A percentile compares a stretch with the other conserved stretches of the same genome.
Conservation (phyloP, 2,113 vertebrate species). For the Amazona guildingii region DNA sequence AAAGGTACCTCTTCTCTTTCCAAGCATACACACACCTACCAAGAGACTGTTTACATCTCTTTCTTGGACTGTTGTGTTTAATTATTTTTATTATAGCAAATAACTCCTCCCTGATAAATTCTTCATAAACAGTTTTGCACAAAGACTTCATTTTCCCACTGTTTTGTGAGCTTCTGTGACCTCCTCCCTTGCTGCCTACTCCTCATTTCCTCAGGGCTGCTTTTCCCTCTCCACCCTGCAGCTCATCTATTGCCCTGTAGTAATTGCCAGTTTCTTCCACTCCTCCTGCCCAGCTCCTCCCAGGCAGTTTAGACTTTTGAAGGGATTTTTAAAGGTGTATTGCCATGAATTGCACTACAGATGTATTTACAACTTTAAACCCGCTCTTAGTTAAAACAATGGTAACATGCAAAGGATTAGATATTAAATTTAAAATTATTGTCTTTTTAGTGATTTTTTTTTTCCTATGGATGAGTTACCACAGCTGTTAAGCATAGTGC, state of each 20-base stretch:
- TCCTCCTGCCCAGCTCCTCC: not conserved
- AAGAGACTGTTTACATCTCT: not conserved
- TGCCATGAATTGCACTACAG: not conserved
- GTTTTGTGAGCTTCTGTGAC: not conserved
- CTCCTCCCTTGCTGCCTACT: constrained; percentile 21
- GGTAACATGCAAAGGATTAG: not conserved
- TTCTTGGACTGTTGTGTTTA: not conserved
- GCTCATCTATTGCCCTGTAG: not conserved
- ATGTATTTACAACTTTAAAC: not conserved
- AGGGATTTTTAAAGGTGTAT: not conserved
- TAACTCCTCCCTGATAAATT: not conserved
- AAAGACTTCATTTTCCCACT: not conserved
- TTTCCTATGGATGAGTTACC: not conserved
- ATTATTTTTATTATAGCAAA: not conserved
- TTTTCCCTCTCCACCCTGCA: constrained; percentile 3
- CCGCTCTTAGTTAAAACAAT: not conserved
- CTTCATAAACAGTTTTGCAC: not conserved
- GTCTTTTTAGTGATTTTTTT: not conserved
- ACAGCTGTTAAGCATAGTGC: not conserved
- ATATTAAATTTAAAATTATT: not conserved
- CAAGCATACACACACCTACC: not conserved
- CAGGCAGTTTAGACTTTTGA: not conserved
- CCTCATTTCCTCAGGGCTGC: constrained; percentile 1
- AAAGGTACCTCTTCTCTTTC: not conserved
- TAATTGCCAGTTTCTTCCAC: not conserved